Percentiles rank a stretch among this genome's conserved stretches.
Evolutionary conservation across 1,140 invertebrate genomes (phyloP).

Genomic region (Heterodera schachtii): DNA sequence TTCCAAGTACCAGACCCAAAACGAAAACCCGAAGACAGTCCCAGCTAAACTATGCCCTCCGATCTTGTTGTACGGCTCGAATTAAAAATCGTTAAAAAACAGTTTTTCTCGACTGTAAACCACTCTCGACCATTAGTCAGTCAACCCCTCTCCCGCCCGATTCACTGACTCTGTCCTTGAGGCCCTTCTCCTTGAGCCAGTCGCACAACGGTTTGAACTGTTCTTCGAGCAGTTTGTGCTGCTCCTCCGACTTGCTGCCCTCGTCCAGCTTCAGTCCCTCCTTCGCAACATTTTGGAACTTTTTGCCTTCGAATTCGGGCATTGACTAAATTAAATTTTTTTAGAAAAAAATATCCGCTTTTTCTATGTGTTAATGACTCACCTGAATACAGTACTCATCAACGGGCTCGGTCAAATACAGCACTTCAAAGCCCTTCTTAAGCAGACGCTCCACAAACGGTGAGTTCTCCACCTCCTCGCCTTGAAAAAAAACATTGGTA

Average conservation of each 20-base stretch:
- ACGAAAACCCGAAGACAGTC: no score
- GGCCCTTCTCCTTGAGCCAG: constrained; percentile 83
- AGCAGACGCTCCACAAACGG: constrained; percentile 92
- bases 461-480: constrained; percentile 77
- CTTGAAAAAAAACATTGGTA: background rate
- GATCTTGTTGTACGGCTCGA: background rate
- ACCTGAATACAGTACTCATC: constrained; percentile 95
- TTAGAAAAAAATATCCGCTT: background rate
- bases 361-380: background rate
- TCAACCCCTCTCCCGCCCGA: background rate
- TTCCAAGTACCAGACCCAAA: no score
- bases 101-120: no score
- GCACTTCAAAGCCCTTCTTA: constrained; percentile 91
- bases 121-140: no score
- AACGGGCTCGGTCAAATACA: constrained; percentile 92
- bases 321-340: constrained; percentile 69
- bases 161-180: constrained; percentile 76
- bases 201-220: constrained; percentile 86
- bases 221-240: constrained; percentile 78
- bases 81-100: no score
- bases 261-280: constrained; percentile 86
- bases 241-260: constrained; percentile 79
- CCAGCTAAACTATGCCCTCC: no score
- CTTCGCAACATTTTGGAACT: constrained; percentile 98
- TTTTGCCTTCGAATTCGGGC: constrained; percentile 98